Evolutionary conservation across 2,113 vertebrate genomes (phyloP).

Genomic region (Solea solea): DNA sequence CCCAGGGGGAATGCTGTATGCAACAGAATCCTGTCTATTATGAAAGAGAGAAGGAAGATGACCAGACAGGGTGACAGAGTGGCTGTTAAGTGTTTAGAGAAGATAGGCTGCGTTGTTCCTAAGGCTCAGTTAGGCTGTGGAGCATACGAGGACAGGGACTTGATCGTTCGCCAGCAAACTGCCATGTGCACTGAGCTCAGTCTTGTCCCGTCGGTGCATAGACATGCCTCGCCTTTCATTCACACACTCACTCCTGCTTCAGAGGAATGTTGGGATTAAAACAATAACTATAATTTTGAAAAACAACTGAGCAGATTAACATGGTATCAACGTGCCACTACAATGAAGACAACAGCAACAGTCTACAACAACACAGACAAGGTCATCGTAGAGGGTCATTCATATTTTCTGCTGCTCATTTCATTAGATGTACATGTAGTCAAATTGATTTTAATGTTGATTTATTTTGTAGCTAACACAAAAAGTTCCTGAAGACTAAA

Average conservation of each 20-base stretch:
- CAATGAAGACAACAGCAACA: background rate
- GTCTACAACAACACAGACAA: background rate
- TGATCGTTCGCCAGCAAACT: conserved; percentile 36
- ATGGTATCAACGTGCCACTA: no score
- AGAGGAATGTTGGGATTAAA: conserved; percentile 23
- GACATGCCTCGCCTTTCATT: conserved; percentile 21
- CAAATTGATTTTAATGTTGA: no score
- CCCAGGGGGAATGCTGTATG: conserved; percentile 14
- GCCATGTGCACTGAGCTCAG: conserved; percentile 7
- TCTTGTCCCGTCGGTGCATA: conserved; percentile 24
- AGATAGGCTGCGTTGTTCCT: conserved; percentile 11
- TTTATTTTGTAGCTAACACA: background rate
- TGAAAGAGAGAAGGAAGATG: conserved; percentile 2
- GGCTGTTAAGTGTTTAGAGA: conserved; percentile 20
- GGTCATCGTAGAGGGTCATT: no score
- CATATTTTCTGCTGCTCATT: no score
- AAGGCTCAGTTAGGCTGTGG: conserved; percentile 5
- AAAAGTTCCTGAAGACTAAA: background rate
- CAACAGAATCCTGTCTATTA: conserved; percentile 10
- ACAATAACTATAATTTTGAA: conserved; percentile 1
- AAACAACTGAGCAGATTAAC: no score
- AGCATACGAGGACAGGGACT: conserved; percentile 13
- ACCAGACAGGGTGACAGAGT: background rate
- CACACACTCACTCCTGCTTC: background rate
- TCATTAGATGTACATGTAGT: no score